Evolutionary conservation across 2,797 vertebrate species (phyloP).

Genomic region (Furcifer pardalis): DNA sequence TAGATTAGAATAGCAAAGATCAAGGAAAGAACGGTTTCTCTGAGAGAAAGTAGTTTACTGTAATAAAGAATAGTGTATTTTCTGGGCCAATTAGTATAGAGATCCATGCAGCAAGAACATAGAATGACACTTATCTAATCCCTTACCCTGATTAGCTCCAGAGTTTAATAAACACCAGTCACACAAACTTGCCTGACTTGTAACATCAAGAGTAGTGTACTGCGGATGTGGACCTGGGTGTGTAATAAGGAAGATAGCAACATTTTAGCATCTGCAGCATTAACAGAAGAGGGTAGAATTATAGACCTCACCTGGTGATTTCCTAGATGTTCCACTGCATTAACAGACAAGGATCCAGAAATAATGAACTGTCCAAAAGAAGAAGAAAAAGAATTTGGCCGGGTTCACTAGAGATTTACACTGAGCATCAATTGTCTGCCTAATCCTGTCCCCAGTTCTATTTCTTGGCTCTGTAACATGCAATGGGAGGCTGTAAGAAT

Average conservation of each 20-base stretch:
- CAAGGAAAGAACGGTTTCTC: not conserved
- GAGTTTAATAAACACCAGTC: no score
- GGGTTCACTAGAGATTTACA: no score
- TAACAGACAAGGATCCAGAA: not conserved
- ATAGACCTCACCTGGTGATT: not conserved
- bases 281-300: not conserved
- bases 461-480: not conserved
- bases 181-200: not conserved
- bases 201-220: not conserved
- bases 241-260: no score
- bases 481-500: not conserved
- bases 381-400: not conserved
- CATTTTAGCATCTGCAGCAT: not conserved
- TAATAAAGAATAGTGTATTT: not conserved
- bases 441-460: not conserved
- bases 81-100: not conserved
- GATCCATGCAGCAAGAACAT: not conserved
- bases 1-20: not conserved
- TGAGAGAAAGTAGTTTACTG: not conserved
- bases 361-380: constrained; percentile 4
- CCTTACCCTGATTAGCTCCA: not conserved
- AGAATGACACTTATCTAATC: not conserved
- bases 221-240: not conserved
- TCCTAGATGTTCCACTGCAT: not conserved
- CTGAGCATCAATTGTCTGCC: not conserved